Percentiles rank a stretch among this genome's conserved stretches.
These are phyloP conservation scores for Vanacampus margaritifer DNA, from an alignment of 2,113 vertebrate genomes.

Conservation along the genomic window DNA sequence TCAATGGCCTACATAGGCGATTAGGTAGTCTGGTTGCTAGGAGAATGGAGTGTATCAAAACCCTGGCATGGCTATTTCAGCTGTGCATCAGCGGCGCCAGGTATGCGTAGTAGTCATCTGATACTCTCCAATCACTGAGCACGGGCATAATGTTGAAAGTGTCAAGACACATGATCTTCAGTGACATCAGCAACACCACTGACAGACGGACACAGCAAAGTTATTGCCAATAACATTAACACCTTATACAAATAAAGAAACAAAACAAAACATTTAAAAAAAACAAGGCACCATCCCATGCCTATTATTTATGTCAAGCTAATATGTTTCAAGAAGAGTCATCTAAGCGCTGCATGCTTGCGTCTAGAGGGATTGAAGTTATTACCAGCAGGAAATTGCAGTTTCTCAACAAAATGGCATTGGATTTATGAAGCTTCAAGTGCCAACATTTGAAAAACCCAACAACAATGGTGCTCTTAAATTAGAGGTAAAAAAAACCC, in stretches of 20 bases:
- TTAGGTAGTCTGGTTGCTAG: constrained; percentile 56
- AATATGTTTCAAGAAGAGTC: background rate
- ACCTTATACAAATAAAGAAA: background rate
- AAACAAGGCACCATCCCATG: background rate
- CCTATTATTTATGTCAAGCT: background rate
- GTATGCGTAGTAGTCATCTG: constrained; percentile 60
- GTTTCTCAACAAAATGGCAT: constrained; percentile 4
- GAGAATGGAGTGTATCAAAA: constrained; percentile 55
- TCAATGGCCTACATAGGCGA: constrained; percentile 38
- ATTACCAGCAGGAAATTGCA: background rate
- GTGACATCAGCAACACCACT: constrained; percentile 31
- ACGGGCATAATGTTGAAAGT: constrained; percentile 44
- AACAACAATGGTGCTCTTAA: background rate
- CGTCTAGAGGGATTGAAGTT: background rate
- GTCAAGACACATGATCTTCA: constrained; percentile 52
- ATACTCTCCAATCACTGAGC: constrained; percentile 51
- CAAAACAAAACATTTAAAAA: background rate
- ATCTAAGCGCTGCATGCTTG: background rate
- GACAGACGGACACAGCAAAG: constrained; percentile 23
- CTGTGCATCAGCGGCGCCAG: constrained; percentile 29
- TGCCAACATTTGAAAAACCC: background rate
- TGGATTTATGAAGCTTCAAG: background rate
- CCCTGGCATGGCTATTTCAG: constrained; percentile 58
- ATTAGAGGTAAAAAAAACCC: no score
- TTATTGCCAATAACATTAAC: constrained; percentile 19